Percentiles rank a stretch among this genome's conserved stretches.
These are phyloP conservation scores for Papilio glaucus DNA, from an alignment of 1,140 invertebrate species.

Conservation along the genomic window DNA sequence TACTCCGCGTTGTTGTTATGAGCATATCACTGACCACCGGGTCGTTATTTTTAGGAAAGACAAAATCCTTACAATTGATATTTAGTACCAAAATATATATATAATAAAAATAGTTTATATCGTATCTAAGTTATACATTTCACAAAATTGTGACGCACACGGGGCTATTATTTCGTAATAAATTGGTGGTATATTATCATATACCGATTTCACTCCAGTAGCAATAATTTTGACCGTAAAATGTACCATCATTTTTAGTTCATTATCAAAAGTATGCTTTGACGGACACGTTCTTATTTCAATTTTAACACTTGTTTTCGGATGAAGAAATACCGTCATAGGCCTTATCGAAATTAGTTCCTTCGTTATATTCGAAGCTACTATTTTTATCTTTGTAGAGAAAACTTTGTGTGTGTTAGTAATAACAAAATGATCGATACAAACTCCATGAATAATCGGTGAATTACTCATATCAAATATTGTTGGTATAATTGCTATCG, in stretches of 20 bases:
- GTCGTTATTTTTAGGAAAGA: conserved; percentile 11
- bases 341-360: conserved; percentile 64
- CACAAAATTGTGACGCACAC: conserved; percentile 57
- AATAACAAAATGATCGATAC: conserved; percentile 57
- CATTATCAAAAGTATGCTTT: conserved; percentile 33
- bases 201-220: conserved; percentile 54
- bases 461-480: conserved; percentile 66
- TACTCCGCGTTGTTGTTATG: no score
- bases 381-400: conserved; percentile 58
- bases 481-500: conserved; percentile 58
- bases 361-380: conserved; percentile 62
- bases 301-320: conserved; percentile 48
- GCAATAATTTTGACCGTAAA: conserved; percentile 70
- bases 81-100: no score
- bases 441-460: conserved; percentile 55
- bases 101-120: conserved; percentile 40
- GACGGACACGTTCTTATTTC: conserved; percentile 56
- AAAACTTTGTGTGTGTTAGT: conserved; percentile 59
- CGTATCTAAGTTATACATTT: conserved; percentile 44
- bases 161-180: conserved; percentile 74
- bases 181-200: conserved; percentile 59
- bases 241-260: conserved; percentile 55
- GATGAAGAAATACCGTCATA: conserved; percentile 50
- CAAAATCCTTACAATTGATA: conserved; percentile 18
- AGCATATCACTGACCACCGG: no score